Conservation (phyloP, 2,113 vertebrate species). For the Dascyllus trimaculatus region DNA sequence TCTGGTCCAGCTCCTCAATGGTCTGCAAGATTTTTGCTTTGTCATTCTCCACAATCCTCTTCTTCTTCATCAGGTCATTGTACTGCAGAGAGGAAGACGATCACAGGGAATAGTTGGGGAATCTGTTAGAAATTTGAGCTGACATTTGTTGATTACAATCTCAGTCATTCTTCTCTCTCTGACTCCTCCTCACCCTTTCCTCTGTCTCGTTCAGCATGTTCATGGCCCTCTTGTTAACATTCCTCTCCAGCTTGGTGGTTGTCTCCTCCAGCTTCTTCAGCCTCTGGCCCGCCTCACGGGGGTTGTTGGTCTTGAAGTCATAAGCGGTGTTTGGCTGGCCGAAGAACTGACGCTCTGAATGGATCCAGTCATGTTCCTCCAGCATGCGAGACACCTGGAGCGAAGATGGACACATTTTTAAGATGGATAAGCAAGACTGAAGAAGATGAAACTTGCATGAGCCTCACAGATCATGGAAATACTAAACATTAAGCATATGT, state of each 20-base stretch:
- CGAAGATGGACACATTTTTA: neutral
- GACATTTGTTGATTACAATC: neutral
- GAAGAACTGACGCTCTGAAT: conserved; percentile 90
- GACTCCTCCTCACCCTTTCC: conserved; percentile 86
- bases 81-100: conserved; percentile 84
- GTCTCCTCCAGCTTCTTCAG: conserved; percentile 90
- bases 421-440: neutral
- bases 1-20: conserved; percentile 94
- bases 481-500: conserved; percentile 22
- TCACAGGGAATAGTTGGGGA: neutral
- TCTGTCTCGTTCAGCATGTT: conserved; percentile 92
- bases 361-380: conserved; percentile 95
- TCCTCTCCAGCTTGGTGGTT: conserved; percentile 88
- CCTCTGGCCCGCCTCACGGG: conserved; percentile 87
- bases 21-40: conserved; percentile 92
- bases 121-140: neutral
- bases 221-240: conserved; percentile 92
- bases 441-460: neutral
- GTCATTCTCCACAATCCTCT: conserved; percentile 95
- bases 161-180: neutral
- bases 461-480: neutral
- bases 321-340: conserved; percentile 92
- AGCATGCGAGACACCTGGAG: conserved; percentile 91
- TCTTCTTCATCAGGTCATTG: conserved; percentile 95
- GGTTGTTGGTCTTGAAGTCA: conserved; percentile 91